These are phyloP conservation scores for Polymixis flavicincta DNA, from an alignment of 2,888 invertebrate genomes.

Conservation along the genomic window DNA sequence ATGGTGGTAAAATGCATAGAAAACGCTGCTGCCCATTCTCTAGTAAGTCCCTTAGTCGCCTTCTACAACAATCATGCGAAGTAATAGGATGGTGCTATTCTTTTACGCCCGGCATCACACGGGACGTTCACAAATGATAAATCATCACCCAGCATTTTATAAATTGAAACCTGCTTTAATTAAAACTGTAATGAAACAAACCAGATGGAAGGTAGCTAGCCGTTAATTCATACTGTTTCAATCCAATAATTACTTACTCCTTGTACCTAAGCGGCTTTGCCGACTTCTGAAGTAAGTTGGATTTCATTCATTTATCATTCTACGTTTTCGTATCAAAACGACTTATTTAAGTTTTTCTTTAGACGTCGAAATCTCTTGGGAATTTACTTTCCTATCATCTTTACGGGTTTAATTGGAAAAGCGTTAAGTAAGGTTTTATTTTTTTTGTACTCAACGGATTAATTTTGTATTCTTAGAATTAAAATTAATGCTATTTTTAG, in stretches of 20 bases:
- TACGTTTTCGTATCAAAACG: slow-evolving; percentile 62
- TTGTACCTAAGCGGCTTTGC: slow-evolving; percentile 51
- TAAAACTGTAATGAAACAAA: slow-evolving; percentile 36
- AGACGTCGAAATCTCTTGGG: slow-evolving; percentile 50
- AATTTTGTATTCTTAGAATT: slow-evolving; percentile 13
- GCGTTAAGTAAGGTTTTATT: slow-evolving; percentile 20
- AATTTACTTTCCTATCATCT: slow-evolving; percentile 36
- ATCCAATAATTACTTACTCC: slow-evolving; percentile 63
- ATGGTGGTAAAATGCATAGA: too few relatives aligned
- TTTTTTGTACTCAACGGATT: slow-evolving; percentile 13
- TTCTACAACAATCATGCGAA: too few relatives aligned
- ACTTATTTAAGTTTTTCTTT: slow-evolving; percentile 70
- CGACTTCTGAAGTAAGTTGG: slow-evolving; percentile 60
- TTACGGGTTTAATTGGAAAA: slow-evolving; percentile 39
- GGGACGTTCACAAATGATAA: background rate
- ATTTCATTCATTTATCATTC: slow-evolving; percentile 68
- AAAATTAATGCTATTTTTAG: background rate
- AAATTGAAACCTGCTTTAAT: slow-evolving; percentile 35
- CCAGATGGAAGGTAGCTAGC: slow-evolving; percentile 42
- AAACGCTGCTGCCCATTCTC: too few relatives aligned
- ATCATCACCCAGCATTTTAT: slow-evolving; percentile 20
- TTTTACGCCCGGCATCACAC: too few relatives aligned
- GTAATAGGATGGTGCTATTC: too few relatives aligned
- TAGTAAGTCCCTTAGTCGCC: too few relatives aligned
- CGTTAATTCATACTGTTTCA: slow-evolving; percentile 60